Evolutionary conservation across 2,113 vertebrate species (phyloP), one percentile per base, ranked within the genome.

Genomic region (Calyptommatus sinebrachiatus): DNA sequence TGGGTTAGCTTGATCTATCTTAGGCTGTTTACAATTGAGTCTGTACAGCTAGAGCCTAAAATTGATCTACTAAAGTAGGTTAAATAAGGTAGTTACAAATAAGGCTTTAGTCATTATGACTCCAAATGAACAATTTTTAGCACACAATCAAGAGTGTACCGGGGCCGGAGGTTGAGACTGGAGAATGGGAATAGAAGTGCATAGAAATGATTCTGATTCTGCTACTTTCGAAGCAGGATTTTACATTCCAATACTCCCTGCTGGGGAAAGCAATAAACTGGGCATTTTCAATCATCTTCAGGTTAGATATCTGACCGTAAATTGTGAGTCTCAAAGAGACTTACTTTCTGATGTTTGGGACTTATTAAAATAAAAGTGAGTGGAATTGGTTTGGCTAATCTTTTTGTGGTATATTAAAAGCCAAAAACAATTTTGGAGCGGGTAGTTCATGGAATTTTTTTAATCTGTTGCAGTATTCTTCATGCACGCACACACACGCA

Each of bases 351-450:
- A 67, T 86, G 3, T 71, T 81, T 76, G 4, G 6, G 88, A 87
- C 87, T 71, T 57, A 29, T 84, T 88, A 35, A 88, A 82, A 75
- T 83, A 88, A 89, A 88, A 83, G 57, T 78, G 46, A 85, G 72
- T 90, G 31, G 92, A 93, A 91, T 78, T 71, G 0, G 71, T 91
- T 92, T 89, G 77, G 80, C 82, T 77, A 60, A 24, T 81, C 69
- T 74, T 92, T 81, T 84, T 80, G 48, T 87, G 84, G 69, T 61
- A 85, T 83, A 61, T 69, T 80, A 86, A 89, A 77, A 88, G 79
- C 24, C 71, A 83, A 91, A 88, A 86, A 0, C 29, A 83, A 81
- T 86, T 92, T 81, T 71, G 67, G 67, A 89, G 84, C 78, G 76
- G 75, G 82, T 18, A 88, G n/a, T 77, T 85, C 92, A 88, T 76